Base-by-base conservation (phyloP, 2,888 invertebrate genomes). In the Rotaria socialis region DNA sequence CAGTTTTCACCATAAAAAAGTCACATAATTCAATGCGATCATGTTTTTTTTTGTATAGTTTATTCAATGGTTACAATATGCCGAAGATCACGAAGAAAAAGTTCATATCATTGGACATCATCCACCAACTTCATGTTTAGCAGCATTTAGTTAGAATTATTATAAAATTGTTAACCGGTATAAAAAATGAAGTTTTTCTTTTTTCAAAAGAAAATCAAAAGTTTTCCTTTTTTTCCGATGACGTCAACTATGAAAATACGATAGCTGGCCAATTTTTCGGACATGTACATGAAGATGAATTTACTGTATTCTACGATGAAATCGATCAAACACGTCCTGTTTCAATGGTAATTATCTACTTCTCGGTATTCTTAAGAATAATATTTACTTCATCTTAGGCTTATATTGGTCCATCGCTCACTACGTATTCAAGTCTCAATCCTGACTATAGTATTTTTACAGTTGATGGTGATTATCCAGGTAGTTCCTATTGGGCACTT, bases 361-460 rank as follows among this genome's bases (percentile, higher is more conserved):
- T 22, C 22, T 55, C 5, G 5, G 19, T 55, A 4, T 55, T 7
- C 4, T 55, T 4, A 55, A 22, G 5, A 27, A 67, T 6, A 67
- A 27, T 19, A 27, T 87, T 92, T 14, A 14, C 11, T 35, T 67
- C 19, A 19, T 35, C 2, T 35, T 6, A 95, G 2, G 94, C 94
- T 7, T 96, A 94, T 93, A 94, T 95, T 86, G 94, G 94, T 0
- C 96, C 96, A n/a, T 94, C 95, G 89, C 92, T 95, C 24, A 95
- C 96, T 0, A 92, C 94, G 0, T 95, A 93, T 89, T 91, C 93
- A 0, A 91, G 93, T 89, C 93, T 94, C 87, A 96, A 97, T 91
- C 96, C 97, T 0, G 96, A 96, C 35, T 96, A 95, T 89, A 93
- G 97, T 90, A 95, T 98, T 91, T 98, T 97, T 91, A 95, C 96